Evolutionary conservation across 2,797 vertebrate genomes (phyloP), one percentile per base, ranked within the genome.

Genomic region (Sebastes cheni): DNA sequence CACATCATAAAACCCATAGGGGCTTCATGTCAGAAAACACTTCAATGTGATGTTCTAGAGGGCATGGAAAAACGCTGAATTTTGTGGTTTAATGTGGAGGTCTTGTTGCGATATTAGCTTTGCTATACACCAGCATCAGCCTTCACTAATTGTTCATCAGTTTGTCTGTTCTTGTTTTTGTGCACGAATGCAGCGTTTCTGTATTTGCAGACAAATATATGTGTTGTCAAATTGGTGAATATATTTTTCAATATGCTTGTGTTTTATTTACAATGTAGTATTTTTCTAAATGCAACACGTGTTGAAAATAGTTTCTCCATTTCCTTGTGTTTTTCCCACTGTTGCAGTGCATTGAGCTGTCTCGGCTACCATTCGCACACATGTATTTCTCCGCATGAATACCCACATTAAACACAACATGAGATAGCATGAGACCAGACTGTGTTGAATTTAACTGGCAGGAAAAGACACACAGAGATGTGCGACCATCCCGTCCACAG

Each of bases 401-500:
- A 46, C 42, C 60, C 30, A 32, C 8, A 20, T 36, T 42, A 22
- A 54, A 54, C 8, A 16, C 68, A 74, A 18, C 69, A 30, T 16
- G 34, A 25, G 18, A 46, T 16, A 29, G 20, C 25, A 30, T 50
- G 55, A 52, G 5, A 32, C 25, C 18, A 27, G 56, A 69, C 13
- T 80, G 22, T 29, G 5, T 23, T 75, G 22, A 23, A 5, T 61
- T 69, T 8, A 58, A 60, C 23, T 18, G 52, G 55, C 58, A 81
- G 61, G 23, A 67, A 80, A 68, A 59, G 22, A 56, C 61, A 61
- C 36, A 46, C 39, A 23, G 42, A 42, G 39, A 82, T 79, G 70
- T 77, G 75, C 73, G 83, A 87, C n/a, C 75, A 81, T 58, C 20
- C 71, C 61, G 64, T 81, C 39, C 29, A 76, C 77, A 77, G 59